Base-by-base conservation (phyloP, 2,797 vertebrate genomes). In the Xiphorhynchus erythropygius region DNA sequence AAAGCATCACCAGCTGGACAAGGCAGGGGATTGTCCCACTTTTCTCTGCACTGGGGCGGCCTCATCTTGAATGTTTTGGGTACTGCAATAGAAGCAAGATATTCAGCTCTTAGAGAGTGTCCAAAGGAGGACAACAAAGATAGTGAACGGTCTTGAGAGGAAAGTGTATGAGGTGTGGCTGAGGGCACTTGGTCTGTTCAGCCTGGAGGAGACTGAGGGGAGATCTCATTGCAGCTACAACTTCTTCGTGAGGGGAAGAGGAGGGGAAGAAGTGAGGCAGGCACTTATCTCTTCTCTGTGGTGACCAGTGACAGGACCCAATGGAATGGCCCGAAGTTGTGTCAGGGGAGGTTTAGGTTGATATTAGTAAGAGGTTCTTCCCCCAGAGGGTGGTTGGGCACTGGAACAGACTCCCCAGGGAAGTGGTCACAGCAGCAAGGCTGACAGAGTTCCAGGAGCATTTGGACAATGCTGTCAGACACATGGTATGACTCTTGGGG, bases 1-100 rank as follows among this genome's bases (percentile, higher is more conserved):
- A 57, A 24, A 57, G 39, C 28, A 41, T 41, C 3, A 0, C 27
- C 39, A 62, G 13, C 27, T 2, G 2, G 25, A 13, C 4, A 1
- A 22, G 39, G 39, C 18, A 62, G 28, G 39, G 37, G 39, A 62
- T 16, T 22, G 39, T 22, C 39, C 13, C 3, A 0, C 28, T 41
- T 19, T 62, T 28, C 37, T 62, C 28, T 42, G 28, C 18, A 10
- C 13, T 22, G 18, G 6, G 9, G 7, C 2, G 1, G 35, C 24
- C 33, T 59, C 33, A 27, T 24, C 56, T 37, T 18, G 11, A 18
- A 37, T 37, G 18, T 27, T 62, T 62, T 30, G 59, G 37, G 27
- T 11, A 21, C 19, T 21, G 21, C 27, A 62, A 39, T 21, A 28
- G 28, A 39, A 18, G 27, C 28, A 39, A 21, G 25, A 19, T 39